Percentiles rank a stretch among this genome's conserved stretches.
phyloP scores from a whole-genome alignment of 2,113 vertebrate genomes.

The Hypanus sabinus region DNA sequence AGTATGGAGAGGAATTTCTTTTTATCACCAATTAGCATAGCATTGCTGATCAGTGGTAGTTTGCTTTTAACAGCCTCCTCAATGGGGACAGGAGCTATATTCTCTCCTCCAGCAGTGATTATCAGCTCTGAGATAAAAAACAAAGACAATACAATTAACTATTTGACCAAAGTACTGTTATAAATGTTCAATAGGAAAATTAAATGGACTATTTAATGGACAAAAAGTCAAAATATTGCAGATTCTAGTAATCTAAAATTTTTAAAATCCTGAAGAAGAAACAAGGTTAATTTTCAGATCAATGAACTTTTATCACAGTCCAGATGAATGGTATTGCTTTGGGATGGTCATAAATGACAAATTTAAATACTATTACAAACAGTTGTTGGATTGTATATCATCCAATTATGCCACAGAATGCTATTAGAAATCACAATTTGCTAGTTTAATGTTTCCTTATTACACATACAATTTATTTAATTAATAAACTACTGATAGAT shows the following conservation, averaged over 20 bases:
- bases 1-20: slow-evolving; percentile 67
- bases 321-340: background rate
- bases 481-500: background rate
- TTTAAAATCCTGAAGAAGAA: too few relatives aligned
- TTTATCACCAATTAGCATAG: slow-evolving; percentile 65
- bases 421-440: background rate
- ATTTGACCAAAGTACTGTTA: background rate
- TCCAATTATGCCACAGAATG: background rate
- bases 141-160: background rate
- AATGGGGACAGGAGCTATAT: slow-evolving; percentile 61
- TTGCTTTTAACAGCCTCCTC: slow-evolving; percentile 59
- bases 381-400: background rate
- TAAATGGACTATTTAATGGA: background rate
- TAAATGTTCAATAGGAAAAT: background rate
- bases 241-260: too few relatives aligned
- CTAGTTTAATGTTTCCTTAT: background rate
- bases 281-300: too few relatives aligned
- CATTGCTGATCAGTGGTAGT: slow-evolving; percentile 58
- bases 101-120: slow-evolving; percentile 69
- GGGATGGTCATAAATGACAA: background rate
- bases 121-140: slow-evolving; percentile 55
- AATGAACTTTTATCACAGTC: too few relatives aligned
- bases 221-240: background rate
- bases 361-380: background rate
- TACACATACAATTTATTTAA: background rate